Conservation (phyloP, 2,888 invertebrate genomes). For the Cephonodes hylas region DNA sequence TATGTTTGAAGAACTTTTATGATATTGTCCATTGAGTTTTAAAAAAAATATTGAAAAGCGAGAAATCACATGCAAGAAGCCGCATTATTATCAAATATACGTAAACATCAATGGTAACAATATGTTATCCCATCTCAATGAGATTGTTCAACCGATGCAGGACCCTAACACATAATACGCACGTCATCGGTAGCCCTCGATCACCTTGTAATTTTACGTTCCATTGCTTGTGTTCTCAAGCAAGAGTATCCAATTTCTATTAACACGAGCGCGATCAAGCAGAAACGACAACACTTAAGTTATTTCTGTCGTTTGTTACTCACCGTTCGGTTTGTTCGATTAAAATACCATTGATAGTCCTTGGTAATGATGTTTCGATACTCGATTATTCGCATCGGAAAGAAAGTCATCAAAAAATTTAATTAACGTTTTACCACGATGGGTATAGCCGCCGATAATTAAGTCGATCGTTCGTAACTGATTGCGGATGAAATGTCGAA, state of each 20-base stretch:
- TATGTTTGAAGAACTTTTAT: neutral
- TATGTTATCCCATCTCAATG: constrained; percentile 48
- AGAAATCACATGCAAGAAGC: constrained; percentile 37
- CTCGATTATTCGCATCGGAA: constrained; percentile 37
- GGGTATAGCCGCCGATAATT: constrained; percentile 45
- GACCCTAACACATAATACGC: constrained; percentile 34
- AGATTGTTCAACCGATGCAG: constrained; percentile 33
- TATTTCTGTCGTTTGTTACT: constrained; percentile 52
- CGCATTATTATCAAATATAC: constrained; percentile 54
- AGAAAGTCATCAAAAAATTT: constrained; percentile 55
- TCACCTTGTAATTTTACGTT: constrained; percentile 71
- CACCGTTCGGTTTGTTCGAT: neutral
- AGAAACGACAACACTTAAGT: constrained; percentile 65
- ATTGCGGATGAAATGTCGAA: constrained; percentile 39
- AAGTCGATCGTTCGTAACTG: constrained; percentile 42
- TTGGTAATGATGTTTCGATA: constrained; percentile 36
- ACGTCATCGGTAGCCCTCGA: constrained; percentile 53
- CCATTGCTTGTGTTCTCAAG: constrained; percentile 68
- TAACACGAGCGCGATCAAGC: constrained; percentile 62
- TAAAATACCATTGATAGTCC: neutral
- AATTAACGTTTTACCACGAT: constrained; percentile 57
- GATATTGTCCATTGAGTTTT: too few species aligned
- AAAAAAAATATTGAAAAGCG: neutral
- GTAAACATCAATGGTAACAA: constrained; percentile 57
- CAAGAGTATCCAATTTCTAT: constrained; percentile 73